phyloP scores from a whole-genome alignment of 1,140 invertebrate genomes.

The Leptoteleia sp. region DNA sequence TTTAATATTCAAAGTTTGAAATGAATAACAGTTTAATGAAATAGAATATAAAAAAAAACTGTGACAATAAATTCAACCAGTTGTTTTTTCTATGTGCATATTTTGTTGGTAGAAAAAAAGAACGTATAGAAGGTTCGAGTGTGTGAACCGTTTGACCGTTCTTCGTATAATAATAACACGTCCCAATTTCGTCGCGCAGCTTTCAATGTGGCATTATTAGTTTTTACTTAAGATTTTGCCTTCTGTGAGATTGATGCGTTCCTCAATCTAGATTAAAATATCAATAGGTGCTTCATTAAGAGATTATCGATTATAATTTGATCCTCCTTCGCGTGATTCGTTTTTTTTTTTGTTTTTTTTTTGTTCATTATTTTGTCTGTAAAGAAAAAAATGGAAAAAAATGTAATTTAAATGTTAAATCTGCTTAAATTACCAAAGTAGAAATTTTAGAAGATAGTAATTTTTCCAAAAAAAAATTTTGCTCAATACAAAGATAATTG shows the following conservation, averaged over 20 bases:
- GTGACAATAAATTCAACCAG: no score
- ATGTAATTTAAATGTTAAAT: no score
- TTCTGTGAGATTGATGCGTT: slow-evolving; percentile 9
- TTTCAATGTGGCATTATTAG: slow-evolving; percentile 25
- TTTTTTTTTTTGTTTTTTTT: neutral
- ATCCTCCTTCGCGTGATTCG: neutral
- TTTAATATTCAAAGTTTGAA: no score
- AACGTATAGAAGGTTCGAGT: slow-evolving; percentile 5
- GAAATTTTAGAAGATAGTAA: no score
- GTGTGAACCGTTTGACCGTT: slow-evolving; percentile 20
- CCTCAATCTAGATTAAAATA: slow-evolving; percentile 18
- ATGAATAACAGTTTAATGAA: no score
- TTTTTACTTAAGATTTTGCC: slow-evolving; percentile 22
- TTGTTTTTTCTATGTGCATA: no score
- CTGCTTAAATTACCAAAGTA: no score
- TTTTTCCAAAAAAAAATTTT: no score
- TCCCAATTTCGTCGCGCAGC: slow-evolving; percentile 16
- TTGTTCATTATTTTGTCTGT: no score
- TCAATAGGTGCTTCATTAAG: slow-evolving; percentile 26
- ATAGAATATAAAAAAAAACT: no score
- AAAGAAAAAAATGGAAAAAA: no score
- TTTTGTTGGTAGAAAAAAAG: slow-evolving; percentile 4
- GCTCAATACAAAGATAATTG: no score
- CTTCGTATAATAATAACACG: slow-evolving; percentile 18
- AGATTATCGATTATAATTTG: slow-evolving; percentile 19